A percentile compares a stretch with the other conserved stretches of the same genome.
phyloP scores from a whole-genome alignment of 2,797 vertebrate genomes.

The Ctenosaura bakeri region DNA sequence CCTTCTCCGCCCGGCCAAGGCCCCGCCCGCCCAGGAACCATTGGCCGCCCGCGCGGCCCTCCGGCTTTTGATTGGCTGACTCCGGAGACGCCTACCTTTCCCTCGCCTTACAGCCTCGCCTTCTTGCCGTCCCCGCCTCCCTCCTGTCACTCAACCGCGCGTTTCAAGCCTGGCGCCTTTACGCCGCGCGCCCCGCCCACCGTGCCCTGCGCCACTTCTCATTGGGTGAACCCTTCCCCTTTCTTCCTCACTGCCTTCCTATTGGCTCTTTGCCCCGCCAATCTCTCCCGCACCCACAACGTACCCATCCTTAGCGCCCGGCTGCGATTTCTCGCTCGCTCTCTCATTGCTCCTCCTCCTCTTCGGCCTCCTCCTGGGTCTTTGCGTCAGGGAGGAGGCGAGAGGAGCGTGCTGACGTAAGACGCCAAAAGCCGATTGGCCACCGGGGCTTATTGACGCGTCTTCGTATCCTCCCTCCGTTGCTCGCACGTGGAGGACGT shows the following conservation, averaged over 20 bases:
- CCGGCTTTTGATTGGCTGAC: neutral
- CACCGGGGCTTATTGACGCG: too few relatives aligned
- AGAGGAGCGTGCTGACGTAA: too few relatives aligned
- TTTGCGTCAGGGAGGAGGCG: too few relatives aligned
- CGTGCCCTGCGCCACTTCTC: neutral
- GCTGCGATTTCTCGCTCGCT: neutral
- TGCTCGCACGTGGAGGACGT: too few relatives aligned
- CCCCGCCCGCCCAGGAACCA: neutral
- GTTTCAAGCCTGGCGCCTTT: constrained; percentile 44
- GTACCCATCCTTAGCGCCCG: neutral
- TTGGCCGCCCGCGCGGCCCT: neutral
- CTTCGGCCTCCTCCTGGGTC: too few relatives aligned
- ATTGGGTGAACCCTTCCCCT: too few relatives aligned
- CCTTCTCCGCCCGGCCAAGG: neutral
- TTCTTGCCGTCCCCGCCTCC: neutral
- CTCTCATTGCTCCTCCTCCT: too few relatives aligned
- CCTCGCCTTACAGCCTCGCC: neutral
- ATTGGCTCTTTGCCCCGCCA: neutral
- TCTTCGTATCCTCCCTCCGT: too few relatives aligned
- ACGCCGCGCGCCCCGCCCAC: neutral
- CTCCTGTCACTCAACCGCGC: constrained; percentile 25
- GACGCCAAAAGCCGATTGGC: neutral
- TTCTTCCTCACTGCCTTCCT: neutral
- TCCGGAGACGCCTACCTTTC: neutral
- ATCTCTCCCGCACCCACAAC: neutral